Base-by-base conservation (phyloP, 2,113 vertebrate genomes). In the Paedocypris sp. region DNA sequence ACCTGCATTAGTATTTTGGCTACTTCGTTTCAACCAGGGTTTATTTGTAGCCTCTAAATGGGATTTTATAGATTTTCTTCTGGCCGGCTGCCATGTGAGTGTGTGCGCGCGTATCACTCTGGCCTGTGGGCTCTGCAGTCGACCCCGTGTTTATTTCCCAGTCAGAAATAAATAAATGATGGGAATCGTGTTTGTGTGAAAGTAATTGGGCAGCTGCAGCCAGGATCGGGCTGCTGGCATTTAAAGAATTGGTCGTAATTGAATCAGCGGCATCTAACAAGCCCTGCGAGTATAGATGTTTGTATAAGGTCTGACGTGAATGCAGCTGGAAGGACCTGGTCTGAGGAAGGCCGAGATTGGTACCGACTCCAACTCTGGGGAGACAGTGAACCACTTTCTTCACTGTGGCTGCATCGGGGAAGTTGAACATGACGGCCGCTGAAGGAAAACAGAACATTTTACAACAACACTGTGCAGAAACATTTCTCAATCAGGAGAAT, bases 391-490 rank as follows among this genome's bases (percentile, higher is more conserved):
- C 87, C 38, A 98, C 94, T 77, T 98, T 99, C 84, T 97, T 99
- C 10, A 95, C 91, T 0, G 81, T 89, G 69, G 88, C 83, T 52
- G 84, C 70, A 60, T 99, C 95, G 59, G 92, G 92, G 62, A 99
- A 93, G 85, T 99, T 98, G 78, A 98, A 95, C 91, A 98, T 94
- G 70, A 98, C 86, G 18, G 90, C 87, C 51, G 91, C 95, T 99
- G 83, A 39, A 58, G 66, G 79, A 39, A 58, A 29, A 39, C 60
- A 66, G 79, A 42, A 56, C 12, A 60, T 16, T 64, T 20, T 63
- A 2, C 49, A 4, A 64, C 3, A 65, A 6, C 19, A 54, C 50
- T 2, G 10, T 15, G 26, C 18, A 22, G 1, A 9, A 11, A 50
- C 5, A 5, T n/a, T n/a, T n/a, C n/a, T n/a, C n/a, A n/a, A n/a